Percentiles rank a stretch among this genome's conserved stretches.
Conservation (phyloP, 1,140 invertebrate species). For the Stegodyphus dumicola region DNA sequence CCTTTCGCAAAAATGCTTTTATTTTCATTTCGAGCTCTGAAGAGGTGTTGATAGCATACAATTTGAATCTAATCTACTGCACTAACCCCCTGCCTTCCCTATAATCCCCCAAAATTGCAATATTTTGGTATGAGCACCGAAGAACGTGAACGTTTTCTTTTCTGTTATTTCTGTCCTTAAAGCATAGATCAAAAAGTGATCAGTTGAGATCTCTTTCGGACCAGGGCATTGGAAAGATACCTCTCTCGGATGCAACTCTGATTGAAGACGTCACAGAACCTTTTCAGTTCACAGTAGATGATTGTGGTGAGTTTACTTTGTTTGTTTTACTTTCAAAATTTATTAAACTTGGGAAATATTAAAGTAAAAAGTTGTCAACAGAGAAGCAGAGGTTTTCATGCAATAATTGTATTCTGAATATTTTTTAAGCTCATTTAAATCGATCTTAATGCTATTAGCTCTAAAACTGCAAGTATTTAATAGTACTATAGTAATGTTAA, state of each 20-base stretch:
- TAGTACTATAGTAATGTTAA: too few species aligned
- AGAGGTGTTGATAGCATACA: background rate
- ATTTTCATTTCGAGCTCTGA: slow-evolving; percentile 22
- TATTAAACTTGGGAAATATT: too few species aligned
- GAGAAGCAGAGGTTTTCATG: too few species aligned
- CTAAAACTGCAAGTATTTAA: too few species aligned
- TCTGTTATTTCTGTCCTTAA: slow-evolving; percentile 36
- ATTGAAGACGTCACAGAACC: slow-evolving; percentile 78
- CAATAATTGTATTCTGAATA: too few species aligned
- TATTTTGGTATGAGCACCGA: slow-evolving; percentile 29
- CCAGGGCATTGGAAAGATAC: slow-evolving; percentile 80
- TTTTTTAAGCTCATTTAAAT: too few species aligned
- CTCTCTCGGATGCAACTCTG: slow-evolving; percentile 84
- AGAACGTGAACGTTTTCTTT: slow-evolving; percentile 42
- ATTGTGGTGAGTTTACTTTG: slow-evolving; percentile 64
- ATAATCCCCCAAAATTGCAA: background rate
- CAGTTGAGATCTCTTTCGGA: slow-evolving; percentile 61
- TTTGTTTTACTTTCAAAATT: background rate
- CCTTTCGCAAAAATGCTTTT: too few species aligned
- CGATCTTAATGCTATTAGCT: too few species aligned
- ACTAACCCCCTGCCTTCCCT: slow-evolving; percentile 17
- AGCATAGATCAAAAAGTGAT: slow-evolving; percentile 50
- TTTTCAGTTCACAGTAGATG: slow-evolving; percentile 71
- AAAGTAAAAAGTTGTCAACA: too few species aligned
- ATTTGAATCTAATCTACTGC: background rate